Evolutionary conservation across 1,140 invertebrate species (phyloP).

Genomic region (Zaprionus kolodkinae): DNA sequence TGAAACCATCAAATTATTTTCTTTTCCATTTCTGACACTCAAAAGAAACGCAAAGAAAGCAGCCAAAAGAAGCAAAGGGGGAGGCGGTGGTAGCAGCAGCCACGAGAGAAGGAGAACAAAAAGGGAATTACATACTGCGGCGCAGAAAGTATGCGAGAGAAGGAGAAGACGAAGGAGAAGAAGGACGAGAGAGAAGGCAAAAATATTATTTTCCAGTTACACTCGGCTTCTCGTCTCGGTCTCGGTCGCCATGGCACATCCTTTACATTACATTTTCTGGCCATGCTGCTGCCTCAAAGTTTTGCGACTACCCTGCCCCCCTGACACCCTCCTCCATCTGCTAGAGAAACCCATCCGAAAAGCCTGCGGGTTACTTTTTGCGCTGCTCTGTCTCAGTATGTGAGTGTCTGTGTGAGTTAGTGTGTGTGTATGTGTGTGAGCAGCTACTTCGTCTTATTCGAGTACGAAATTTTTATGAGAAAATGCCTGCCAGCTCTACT

Average conservation of each 20-base stretch:
- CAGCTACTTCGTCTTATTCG: slow-evolving; percentile 79
- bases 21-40: slow-evolving; percentile 84
- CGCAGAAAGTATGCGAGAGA: slow-evolving; percentile 10
- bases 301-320: slow-evolving; percentile 43
- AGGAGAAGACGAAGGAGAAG: not conserved
- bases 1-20: slow-evolving; percentile 84
- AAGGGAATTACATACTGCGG: slow-evolving; percentile 49
- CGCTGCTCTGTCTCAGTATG: slow-evolving; percentile 39
- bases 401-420: slow-evolving; percentile 22
- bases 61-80: too few species aligned
- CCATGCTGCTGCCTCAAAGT: slow-evolving; percentile 62
- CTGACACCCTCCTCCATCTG: not conserved
- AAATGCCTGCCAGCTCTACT: slow-evolving; percentile 67
- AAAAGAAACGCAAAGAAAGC: slow-evolving; percentile 78
- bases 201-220: slow-evolving; percentile 83
- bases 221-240: slow-evolving; percentile 54
- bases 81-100: not conserved
- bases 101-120: slow-evolving; percentile 33
- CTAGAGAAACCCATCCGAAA: slow-evolving; percentile 41
- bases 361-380: slow-evolving; percentile 75
- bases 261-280: slow-evolving; percentile 72
- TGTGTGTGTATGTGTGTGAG: slow-evolving; percentile 30
- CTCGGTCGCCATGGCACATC: slow-evolving; percentile 75
- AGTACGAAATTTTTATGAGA: slow-evolving; percentile 81
- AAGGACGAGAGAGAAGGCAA: slow-evolving; percentile 43